These are phyloP conservation scores for Proteles cristata DNA, from an alignment of 2,113 vertebrate species.

Conservation along the genomic window DNA sequence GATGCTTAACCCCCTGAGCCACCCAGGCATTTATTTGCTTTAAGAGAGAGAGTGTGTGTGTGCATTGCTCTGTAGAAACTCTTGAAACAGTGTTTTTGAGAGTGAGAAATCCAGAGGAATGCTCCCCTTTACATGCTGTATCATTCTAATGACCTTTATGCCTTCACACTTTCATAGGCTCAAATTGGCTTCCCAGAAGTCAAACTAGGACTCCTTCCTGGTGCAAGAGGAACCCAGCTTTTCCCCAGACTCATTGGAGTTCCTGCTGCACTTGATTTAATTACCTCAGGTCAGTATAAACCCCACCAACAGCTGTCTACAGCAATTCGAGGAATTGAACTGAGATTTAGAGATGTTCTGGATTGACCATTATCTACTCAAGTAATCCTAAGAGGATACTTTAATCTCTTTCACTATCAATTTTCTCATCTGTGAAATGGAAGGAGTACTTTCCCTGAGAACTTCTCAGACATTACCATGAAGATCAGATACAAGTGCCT, in stretches of 20 bases:
- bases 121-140: background rate
- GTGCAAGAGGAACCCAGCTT: constrained; percentile 92
- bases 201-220: constrained; percentile 92
- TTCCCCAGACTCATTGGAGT: constrained; percentile 94
- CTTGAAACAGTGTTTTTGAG: background rate
- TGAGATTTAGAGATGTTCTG: background rate
- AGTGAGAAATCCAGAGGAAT: background rate
- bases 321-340: background rate
- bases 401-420: constrained; percentile 3
- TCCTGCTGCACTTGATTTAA: constrained; percentile 92
- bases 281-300: constrained; percentile 90
- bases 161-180: constrained; percentile 84
- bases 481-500: background rate
- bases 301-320: background rate
- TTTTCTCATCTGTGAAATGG: background rate
- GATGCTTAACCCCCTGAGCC: too few relatives aligned
- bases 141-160: constrained; percentile 21
- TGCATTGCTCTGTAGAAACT: background rate
- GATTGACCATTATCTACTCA: background rate
- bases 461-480: background rate
- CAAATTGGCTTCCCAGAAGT: constrained; percentile 94
- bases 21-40: too few relatives aligned
- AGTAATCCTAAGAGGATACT: background rate
- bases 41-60: too few relatives aligned
- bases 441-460: background rate